Evolutionary conservation across 2,113 vertebrate species (phyloP).

Genomic region (Halichoerus grypus): DNA sequence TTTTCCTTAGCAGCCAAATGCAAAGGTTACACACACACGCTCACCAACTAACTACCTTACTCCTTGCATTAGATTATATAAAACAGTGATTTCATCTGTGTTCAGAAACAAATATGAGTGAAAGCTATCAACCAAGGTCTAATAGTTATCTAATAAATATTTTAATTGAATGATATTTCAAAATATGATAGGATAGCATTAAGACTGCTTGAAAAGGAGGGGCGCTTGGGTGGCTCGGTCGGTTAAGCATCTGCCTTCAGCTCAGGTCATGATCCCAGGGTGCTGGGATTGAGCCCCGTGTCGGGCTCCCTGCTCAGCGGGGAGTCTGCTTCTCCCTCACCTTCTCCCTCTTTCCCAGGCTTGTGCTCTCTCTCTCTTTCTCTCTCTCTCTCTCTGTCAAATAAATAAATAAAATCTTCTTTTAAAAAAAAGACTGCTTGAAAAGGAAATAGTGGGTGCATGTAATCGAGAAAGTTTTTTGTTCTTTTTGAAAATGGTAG

Average conservation of each 20-base stretch:
- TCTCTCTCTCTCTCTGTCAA: too few relatives aligned
- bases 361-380: too few relatives aligned
- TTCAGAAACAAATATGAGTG: conserved; percentile 70
- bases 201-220: conserved; percentile 27
- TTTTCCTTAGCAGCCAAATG: conserved; percentile 47
- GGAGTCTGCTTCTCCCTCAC: too few relatives aligned
- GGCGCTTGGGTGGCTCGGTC: too few relatives aligned
- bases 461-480: conserved; percentile 1
- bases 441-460: background rate
- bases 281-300: too few relatives aligned
- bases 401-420: too few relatives aligned
- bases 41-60: background rate
- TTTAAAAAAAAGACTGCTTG: background rate
- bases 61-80: background rate
- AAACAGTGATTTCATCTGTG: conserved; percentile 67
- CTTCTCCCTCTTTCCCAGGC: too few relatives aligned
- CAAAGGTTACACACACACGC: conserved; percentile 61
- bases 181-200: background rate
- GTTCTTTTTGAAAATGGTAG: conserved; percentile 57
- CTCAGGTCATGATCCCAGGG: too few relatives aligned
- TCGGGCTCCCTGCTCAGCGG: too few relatives aligned
- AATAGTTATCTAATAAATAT: conserved; percentile 52
- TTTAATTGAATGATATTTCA: conserved; percentile 55
- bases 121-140: conserved; percentile 67
- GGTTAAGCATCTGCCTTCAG: too few relatives aligned